Base-by-base conservation (phyloP, 2,888 invertebrate species). In the Apotomis turbidana region DNA sequence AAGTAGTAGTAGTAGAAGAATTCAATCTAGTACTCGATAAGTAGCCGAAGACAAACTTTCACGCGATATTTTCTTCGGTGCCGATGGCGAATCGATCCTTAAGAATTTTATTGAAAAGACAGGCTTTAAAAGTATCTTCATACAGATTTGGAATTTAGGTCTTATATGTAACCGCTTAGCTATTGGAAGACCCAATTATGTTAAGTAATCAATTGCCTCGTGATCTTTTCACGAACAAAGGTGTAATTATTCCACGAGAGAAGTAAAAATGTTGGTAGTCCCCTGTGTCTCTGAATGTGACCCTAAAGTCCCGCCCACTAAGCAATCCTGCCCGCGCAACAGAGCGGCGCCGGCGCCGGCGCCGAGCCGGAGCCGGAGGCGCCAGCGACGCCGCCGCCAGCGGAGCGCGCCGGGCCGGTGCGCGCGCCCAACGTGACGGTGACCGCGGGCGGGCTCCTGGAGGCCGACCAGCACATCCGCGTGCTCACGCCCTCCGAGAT, bases 401-500 rank as follows among this genome's bases (percentile, higher is more conserved):
- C 95, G 88, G 68, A 67, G 68, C 72, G 70, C 75, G 69, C 74
- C 71, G 75, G 75, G 75, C 70, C 82, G 86, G 95, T 95, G 85
- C 95, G 95, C 85, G 95, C 95, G 84, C 95, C 95, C 83, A 95
- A 95, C 91, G 95, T 95, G 75, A 95, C 95, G 83, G 95, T 95
- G 80, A 95, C 95, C 92, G 95, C 95, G 81, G 93, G 92, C 88
- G 94, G 94, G 87, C 89, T 92, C 87, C 91, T 93, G 87, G 90
- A 92, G 90, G 92, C 93, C 80, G 97, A 97, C 94, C 97, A 97
- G 93, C 97, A 97, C 94, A 97, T 97, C 92, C 96, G 97, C 91
- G 97, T 97, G 93, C 95, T 97, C 90, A 97, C 97, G 85, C 97
- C 97, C 85, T 97, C 97, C 83, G 97, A 97, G 95, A 97, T 97